phyloP scores from a whole-genome alignment of 2,113 vertebrate species.

The Chloropsis hardwickii region DNA sequence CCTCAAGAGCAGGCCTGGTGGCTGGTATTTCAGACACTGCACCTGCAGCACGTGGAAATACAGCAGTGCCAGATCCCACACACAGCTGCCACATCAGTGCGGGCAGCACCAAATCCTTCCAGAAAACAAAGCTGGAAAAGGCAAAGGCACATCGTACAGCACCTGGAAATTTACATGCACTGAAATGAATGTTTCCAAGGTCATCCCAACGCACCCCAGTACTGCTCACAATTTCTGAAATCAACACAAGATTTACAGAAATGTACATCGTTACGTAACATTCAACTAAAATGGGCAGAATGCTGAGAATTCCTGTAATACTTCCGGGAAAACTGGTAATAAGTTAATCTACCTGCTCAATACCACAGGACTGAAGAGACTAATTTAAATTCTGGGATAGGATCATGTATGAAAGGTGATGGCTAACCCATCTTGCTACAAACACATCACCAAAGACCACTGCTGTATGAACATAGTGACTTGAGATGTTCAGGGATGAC shows the following conservation, averaged over 20 bases:
- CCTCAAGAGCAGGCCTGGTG: background rate
- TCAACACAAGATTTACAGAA: background rate
- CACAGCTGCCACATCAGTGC: background rate
- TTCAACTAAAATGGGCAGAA: background rate
- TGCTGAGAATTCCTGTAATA: background rate
- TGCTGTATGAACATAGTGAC: accelerated
- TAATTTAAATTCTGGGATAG: background rate
- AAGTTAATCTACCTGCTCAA: background rate
- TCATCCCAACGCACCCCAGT: background rate
- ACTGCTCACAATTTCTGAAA: background rate
- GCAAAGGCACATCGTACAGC: background rate
- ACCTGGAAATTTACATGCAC: background rate
- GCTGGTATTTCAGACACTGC: background rate
- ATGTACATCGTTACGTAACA: background rate
- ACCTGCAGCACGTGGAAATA: background rate
- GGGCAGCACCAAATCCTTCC: background rate
- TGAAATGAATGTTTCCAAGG: background rate
- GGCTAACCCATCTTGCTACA: background rate
- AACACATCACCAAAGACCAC: background rate
- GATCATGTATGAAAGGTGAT: accelerated
- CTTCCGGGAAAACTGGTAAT: background rate
- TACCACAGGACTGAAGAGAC: background rate
- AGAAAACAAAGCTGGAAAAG: background rate
- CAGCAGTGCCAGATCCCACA: background rate
- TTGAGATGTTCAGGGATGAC: background rate